phyloP scores from a whole-genome alignment of 2,888 invertebrate genomes.

The Mythimna loreyi region DNA sequence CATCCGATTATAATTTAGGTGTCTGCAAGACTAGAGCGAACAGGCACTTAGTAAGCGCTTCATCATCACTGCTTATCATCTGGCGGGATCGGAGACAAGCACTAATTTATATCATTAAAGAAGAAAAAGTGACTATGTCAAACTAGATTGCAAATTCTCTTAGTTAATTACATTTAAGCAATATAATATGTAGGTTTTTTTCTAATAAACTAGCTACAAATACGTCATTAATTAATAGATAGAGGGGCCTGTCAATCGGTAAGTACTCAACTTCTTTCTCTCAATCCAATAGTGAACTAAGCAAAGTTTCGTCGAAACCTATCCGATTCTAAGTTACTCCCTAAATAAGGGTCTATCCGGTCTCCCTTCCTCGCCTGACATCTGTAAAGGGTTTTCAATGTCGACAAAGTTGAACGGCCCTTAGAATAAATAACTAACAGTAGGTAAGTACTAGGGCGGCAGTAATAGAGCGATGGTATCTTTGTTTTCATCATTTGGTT shows the following conservation, averaged over 20 bases:
- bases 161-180: no score
- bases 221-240: not conserved
- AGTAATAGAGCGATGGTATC: slow-evolving; percentile 38
- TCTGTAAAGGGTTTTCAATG: slow-evolving; percentile 79
- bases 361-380: slow-evolving; percentile 64
- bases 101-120: no score
- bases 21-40: no score
- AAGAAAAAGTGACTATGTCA: no score
- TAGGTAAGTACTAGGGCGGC: slow-evolving; percentile 13
- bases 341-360: slow-evolving; percentile 72
- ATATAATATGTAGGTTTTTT: no score
- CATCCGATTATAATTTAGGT: no score
- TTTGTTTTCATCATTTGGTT: slow-evolving; percentile 29
- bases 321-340: slow-evolving; percentile 77
- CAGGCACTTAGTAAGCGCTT: no score
- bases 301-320: slow-evolving; percentile 64
- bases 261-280: slow-evolving; percentile 55
- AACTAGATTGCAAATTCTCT: no score
- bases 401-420: slow-evolving; percentile 69
- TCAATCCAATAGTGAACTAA: slow-evolving; percentile 62
- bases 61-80: no score
- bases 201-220: no score
- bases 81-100: no score
- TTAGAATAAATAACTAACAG: slow-evolving; percentile 65
- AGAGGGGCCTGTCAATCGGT: slow-evolving; percentile 22